These are phyloP conservation scores for Psilopsiagon aymara DNA, from an alignment of 2,113 vertebrate species.

Conservation along the genomic window DNA sequence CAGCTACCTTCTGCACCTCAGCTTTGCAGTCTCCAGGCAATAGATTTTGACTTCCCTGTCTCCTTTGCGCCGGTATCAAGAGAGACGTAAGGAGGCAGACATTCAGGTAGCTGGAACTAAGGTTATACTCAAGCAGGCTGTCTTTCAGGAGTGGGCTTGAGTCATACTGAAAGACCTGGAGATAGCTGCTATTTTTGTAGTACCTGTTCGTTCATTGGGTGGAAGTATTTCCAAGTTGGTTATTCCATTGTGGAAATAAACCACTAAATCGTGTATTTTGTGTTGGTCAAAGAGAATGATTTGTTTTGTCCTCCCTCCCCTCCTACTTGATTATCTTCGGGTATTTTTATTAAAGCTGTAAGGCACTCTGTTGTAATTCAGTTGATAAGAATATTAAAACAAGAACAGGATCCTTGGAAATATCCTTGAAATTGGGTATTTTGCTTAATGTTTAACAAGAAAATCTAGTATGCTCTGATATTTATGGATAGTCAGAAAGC, in stretches of 20 bases:
- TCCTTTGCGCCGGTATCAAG: background rate
- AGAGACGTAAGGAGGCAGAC: background rate
- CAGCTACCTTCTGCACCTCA: background rate
- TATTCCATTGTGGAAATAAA: background rate
- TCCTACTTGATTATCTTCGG: background rate
- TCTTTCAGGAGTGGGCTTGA: background rate
- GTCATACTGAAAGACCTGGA: background rate
- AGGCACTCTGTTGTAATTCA: background rate
- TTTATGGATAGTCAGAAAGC: background rate
- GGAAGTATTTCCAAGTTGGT: background rate
- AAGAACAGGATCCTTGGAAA: background rate
- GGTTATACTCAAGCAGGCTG: background rate
- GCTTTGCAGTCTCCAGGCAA: background rate
- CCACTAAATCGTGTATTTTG: background rate
- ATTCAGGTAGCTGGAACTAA: background rate
- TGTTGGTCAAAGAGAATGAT: background rate
- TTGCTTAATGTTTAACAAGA: background rate
- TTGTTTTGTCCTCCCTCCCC: background rate
- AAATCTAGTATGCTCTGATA: background rate
- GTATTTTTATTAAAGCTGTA: background rate
- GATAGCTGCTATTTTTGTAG: background rate
- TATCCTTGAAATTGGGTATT: background rate
- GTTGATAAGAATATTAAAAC: background rate
- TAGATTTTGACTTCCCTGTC: background rate
- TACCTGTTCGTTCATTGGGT: background rate